phyloP scores from a whole-genome alignment of 2,113 vertebrate species.

The Oryzias curvinotus region DNA sequence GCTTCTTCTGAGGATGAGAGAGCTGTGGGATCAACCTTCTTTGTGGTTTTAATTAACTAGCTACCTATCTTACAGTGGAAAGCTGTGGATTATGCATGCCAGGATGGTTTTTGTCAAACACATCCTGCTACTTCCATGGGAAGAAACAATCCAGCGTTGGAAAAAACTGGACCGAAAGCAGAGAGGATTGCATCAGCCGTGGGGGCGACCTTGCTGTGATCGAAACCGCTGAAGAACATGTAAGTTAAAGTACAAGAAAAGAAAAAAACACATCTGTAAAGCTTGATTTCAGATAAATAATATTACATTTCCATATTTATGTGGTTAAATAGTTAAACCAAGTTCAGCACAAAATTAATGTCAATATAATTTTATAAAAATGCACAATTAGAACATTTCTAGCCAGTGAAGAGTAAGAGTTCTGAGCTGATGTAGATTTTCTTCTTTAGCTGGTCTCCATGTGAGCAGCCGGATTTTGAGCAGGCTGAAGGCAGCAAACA shows the following conservation, averaged over 20 bases:
- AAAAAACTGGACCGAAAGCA: constrained; percentile 34
- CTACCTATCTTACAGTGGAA: constrained; percentile 25
- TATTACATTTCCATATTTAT: no score
- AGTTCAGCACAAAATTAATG: no score
- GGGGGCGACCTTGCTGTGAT: constrained; percentile 17
- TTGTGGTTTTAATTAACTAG: neutral
- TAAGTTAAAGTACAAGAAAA: constrained; percentile 2
- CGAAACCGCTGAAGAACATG: constrained; percentile 16
- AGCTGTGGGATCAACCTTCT: neutral
- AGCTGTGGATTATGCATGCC: constrained; percentile 43
- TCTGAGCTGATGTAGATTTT: no score
- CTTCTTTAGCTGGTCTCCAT: no score
- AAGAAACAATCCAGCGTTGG: neutral
- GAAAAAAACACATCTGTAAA: neutral
- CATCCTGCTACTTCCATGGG: constrained; percentile 54
- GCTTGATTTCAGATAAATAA: neutral
- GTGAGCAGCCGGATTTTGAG: no score
- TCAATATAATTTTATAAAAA: no score
- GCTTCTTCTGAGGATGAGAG: neutral
- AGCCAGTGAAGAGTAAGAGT: no score
- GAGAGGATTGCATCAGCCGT: constrained; percentile 38
- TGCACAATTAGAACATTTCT: no score
- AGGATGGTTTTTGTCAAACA: constrained; percentile 31
- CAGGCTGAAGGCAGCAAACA: no score
- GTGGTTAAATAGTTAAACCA: no score